Conservation (phyloP, 2,888 invertebrate species). For the Pilophorus perplexus region DNA sequence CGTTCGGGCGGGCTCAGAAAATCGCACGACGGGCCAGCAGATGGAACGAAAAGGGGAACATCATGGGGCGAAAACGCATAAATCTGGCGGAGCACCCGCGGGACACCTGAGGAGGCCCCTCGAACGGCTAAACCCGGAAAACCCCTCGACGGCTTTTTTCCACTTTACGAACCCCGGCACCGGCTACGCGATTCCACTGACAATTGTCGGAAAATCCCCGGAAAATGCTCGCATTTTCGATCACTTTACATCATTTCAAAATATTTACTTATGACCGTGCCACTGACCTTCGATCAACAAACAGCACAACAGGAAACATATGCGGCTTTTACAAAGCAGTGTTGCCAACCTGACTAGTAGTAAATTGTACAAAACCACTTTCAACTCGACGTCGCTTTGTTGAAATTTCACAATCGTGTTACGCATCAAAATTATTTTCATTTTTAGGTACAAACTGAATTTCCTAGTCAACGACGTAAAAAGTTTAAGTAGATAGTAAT, state of each 20-base stretch:
- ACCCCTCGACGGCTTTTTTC: too few species aligned
- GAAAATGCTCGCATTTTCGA: conserved; percentile 43
- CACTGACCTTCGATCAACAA: conserved; percentile 53
- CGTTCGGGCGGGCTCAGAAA: too few species aligned
- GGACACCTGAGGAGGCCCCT: neutral
- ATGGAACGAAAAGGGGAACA: conserved; percentile 21
- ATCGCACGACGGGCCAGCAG: neutral
- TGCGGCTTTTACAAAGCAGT: conserved; percentile 45
- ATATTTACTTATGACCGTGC: conserved; percentile 50
- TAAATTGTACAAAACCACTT: neutral
- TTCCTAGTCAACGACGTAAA: too few species aligned
- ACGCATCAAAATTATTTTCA: too few species aligned
- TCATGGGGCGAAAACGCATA: conserved; percentile 18
- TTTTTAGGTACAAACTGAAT: too few species aligned
- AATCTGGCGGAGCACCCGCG: conserved; percentile 16
- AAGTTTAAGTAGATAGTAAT: too few species aligned
- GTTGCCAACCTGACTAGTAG: conserved; percentile 39
- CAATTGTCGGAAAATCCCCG: neutral
- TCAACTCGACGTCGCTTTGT: too few species aligned
- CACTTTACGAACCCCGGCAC: neutral
- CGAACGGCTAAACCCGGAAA: too few species aligned
- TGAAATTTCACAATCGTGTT: too few species aligned
- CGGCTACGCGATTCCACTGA: neutral
- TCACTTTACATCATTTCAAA: conserved; percentile 48
- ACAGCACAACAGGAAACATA: conserved; percentile 50